phyloP scores from a whole-genome alignment of 2,888 invertebrate species.

The Dryococelus australis region DNA sequence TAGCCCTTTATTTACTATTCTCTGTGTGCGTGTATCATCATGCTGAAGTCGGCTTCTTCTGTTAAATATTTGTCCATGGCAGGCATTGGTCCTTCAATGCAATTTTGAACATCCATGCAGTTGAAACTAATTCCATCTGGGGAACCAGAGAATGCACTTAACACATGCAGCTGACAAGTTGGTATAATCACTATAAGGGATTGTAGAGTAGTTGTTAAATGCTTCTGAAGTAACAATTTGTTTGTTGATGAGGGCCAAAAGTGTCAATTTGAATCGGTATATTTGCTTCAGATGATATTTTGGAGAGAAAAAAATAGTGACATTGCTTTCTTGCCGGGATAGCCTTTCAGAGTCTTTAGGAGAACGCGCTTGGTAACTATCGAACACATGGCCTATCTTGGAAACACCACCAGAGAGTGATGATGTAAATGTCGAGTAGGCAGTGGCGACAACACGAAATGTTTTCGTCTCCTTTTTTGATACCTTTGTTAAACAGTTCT shows the following conservation, averaged over 20 bases:
- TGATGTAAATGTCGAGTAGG: too few species aligned
- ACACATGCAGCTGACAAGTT: neutral
- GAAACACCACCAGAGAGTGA: too few species aligned
- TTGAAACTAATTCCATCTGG: neutral
- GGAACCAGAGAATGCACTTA: neutral
- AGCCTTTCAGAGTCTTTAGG: neutral
- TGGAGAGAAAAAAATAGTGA: neutral
- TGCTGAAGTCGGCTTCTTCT: slow-evolving; percentile 13
- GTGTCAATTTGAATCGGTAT: neutral
- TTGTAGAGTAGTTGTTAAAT: neutral
- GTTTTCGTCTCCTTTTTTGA: too few species aligned
- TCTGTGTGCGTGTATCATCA: neutral
- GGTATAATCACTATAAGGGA: neutral
- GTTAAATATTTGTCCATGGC: neutral
- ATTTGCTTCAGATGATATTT: neutral
- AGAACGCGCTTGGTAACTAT: neutral
- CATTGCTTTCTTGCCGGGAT: neutral
- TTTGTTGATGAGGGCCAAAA: slow-evolving; percentile 13
- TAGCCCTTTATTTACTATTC: neutral
- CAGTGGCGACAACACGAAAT: too few species aligned
- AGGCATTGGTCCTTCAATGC: neutral
- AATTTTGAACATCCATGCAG: neutral
- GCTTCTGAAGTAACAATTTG: neutral
- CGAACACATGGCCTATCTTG: too few species aligned
- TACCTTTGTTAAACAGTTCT: too few species aligned